Base-by-base conservation (phyloP, 2,797 vertebrate species). In the Sebastes trivittatus region DNA sequence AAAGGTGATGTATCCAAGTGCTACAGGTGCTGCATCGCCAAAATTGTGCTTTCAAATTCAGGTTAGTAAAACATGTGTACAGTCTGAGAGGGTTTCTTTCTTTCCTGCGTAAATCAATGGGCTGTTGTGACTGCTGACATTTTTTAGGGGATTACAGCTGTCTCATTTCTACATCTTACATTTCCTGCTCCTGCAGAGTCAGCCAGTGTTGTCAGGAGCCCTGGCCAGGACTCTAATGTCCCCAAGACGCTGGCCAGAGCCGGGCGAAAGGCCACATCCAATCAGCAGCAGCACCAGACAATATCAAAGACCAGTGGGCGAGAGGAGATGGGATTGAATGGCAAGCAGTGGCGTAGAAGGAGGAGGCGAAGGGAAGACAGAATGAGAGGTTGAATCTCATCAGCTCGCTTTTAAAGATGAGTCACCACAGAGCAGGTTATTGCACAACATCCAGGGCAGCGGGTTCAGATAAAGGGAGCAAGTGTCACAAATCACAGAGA, bases 211-310 rank as follows among this genome's bases (percentile, higher is more conserved):
- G 74, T 82, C 38, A 79, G 59, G 74, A 88, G 23, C 59, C 62
- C 65, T 30, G 63, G 83, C 78, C 67, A 74, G 23, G 76, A 67
- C 58, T 76, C 34, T 77, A 81, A 88, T 74, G 75, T 78, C 66
- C 61, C 38, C 46, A 55, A 83, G 70, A 84, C 20, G n/a, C 52
- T 79, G 82, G 73, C 70, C 86, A 84, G 56, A 72, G 77, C 65
- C 64, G 76, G 78, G 84, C 80, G 1, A 88, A 89, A 93, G 87
- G 78, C 86, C 88, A 90, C 68, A 84, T 90, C 81, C 89, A 94
- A 91, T 91, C 81, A 89, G 42, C 36, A 70, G 73, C 72, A 81
- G 67, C 78, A 75, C 62, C 60, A 88, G 82, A 92, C 87, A 90
- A 87, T 88, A 90, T 89, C 69, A 89, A 79, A 87, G 79, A 84